Evolutionary conservation across 2,113 vertebrate genomes (phyloP), one percentile per base, ranked within the genome.

Genomic region (Sander lucioperca): DNA sequence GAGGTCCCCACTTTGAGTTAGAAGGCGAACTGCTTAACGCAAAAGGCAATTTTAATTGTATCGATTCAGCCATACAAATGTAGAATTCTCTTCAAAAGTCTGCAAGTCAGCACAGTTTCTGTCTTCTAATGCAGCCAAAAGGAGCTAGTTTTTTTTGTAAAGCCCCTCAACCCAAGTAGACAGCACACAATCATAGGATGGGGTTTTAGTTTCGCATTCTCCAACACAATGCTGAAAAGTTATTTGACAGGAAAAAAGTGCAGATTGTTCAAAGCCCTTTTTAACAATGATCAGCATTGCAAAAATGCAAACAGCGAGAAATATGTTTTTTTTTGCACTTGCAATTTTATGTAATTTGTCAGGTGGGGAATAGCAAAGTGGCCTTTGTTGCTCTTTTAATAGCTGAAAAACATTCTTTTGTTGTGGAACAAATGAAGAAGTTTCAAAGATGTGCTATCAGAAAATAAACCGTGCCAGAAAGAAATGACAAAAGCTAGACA

Each of bases 31-130:
- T 92, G 92, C 89, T 94, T 94, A 93, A 94, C 89, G 88, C 86
- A 85, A 92, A 89, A 93, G 85, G 87, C 88, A 86, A 92, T 95
- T 96, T 95, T 96, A 96, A 96, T 96, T 96, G 95, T 94, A 95
- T 95, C 89, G 92, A 95, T 96, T 95, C 95, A 95, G 94, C 92
- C 92, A 91, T 93, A 94, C 91, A 95, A 95, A 95, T 92, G 92
- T 92, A 89, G 91, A 94, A 95, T 96, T 94, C 94, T 93, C 85
- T 91, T 77, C 78, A 82, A 91, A 94, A 94, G 90, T 90, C 90
- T 78, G 81, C 77, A 51, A 93, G 94, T 96, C 95, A 96, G 95
- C 95, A 95, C 74, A 88, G 94, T 92, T 78, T 94, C 89, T 94
- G 94, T 96, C 91, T 95, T 78, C 91, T 87, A 89, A 91, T 87